Conservation (phyloP, 2,888 invertebrate genomes). For the Xanthia togata region DNA sequence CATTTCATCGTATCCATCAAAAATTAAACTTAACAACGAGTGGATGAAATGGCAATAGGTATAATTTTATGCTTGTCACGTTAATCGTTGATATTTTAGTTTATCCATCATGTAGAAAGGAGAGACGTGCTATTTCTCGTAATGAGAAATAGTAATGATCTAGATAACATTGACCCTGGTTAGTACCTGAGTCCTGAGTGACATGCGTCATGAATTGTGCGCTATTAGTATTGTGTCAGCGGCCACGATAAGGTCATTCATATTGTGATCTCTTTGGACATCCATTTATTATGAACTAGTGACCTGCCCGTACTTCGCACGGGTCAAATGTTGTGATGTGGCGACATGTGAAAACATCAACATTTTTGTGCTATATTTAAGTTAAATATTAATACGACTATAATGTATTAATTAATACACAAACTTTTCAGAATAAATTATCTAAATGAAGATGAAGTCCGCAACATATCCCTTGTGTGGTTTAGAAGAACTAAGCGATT, state of each 20-base stretch:
- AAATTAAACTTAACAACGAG: neutral
- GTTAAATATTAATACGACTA: too few relatives aligned
- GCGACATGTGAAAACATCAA: too few relatives aligned
- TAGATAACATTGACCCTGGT: slow-evolving; percentile 10
- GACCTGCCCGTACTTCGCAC: too few relatives aligned
- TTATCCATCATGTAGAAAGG: neutral
- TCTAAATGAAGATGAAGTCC: too few relatives aligned
- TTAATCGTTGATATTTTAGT: neutral
- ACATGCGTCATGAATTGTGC: slow-evolving; percentile 9
- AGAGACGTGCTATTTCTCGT: neutral
- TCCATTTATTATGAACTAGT: neutral
- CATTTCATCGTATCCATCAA: neutral
- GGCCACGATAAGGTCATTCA: neutral
- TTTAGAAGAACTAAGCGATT: too few relatives aligned
- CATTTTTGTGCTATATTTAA: too few relatives aligned
- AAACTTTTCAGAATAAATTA: too few relatives aligned
- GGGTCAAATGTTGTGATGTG: too few relatives aligned
- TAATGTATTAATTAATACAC: too few relatives aligned
- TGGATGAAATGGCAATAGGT: too few relatives aligned
- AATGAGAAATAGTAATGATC: slow-evolving; percentile 1
- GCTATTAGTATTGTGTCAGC: neutral
- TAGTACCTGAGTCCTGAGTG: slow-evolving; percentile 7
- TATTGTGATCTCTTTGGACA: neutral
- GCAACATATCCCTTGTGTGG: too few relatives aligned
- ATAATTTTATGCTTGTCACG: neutral